Evolutionary conservation across 2,797 vertebrate species (phyloP).

Genomic region (Sebastes minor): DNA sequence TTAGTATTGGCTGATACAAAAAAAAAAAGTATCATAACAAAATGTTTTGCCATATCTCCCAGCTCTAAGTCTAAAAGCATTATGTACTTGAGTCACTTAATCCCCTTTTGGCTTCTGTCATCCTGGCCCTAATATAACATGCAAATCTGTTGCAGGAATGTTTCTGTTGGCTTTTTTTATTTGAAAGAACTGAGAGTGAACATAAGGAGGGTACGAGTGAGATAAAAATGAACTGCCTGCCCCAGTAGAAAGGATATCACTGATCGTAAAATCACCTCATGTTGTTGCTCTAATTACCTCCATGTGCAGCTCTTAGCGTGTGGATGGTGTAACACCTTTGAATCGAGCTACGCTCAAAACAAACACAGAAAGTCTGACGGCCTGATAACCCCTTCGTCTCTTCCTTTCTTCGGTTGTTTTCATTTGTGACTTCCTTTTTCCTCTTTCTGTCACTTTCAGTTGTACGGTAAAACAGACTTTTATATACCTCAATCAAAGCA

Average conservation of each 20-base stretch:
- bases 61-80: background rate
- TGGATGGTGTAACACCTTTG: background rate
- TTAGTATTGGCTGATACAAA: background rate
- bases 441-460: background rate
- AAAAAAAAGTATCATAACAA: background rate
- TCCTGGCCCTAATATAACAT: too few relatives aligned
- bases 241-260: background rate
- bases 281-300: conserved; percentile 27
- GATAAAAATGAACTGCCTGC: background rate
- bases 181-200: background rate
- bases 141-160: background rate
- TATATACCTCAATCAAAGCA: background rate
- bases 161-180: background rate
- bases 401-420: background rate
- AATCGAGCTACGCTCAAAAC: background rate
- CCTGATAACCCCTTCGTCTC: background rate
- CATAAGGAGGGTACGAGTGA: background rate
- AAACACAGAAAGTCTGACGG: background rate
- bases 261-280: conserved; percentile 13
- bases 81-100: background rate
- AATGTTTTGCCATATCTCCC: background rate
- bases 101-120: background rate
- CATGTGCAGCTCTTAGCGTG: conserved; percentile 19
- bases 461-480: background rate
- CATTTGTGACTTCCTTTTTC: background rate